Base-by-base conservation (phyloP, 2,888 invertebrate species). In the Schrankia costaestrigalis region DNA sequence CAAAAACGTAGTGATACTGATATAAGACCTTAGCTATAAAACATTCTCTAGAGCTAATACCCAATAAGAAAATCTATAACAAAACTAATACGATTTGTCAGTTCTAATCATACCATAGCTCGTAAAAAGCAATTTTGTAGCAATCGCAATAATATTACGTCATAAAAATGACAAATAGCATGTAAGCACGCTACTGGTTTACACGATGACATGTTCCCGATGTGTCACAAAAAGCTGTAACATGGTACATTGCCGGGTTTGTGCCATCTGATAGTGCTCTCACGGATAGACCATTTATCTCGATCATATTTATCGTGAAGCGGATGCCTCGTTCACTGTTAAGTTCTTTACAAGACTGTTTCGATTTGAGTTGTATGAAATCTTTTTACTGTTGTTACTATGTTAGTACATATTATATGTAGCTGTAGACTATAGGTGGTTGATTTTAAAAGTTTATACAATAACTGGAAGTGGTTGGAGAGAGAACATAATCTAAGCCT, bases 151-250 rank as follows among this genome's bases (percentile, higher is more conserved):
- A 66, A 71, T 78, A 82, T 82, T 80, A 79, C 81, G 73, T 82
- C 78, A 80, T 81, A 81, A 82, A 81, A 75, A 79, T 78, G 76
- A 78, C 67, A 68, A 69, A 78, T 68, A 73, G 66, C 66, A 71
- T 78, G 78, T 78, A 77, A 71, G 77, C 59, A 53, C 57, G 69
- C 68, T 61, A 60, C 66, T 63, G 56, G 67, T 59, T 63, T 72
- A 70, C 71, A 69, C 59, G 70, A 63, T 68, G 62, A 52, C 56
- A 63, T 59, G 56, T 39, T 60, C 52, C 52, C 45, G 41, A 42
- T 38, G 32, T 38, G 28, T 42, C 25, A 15, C 56, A 57, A 78
- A 78, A 78, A 78, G 66, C 56, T 32, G 37, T 46, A 49, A 41
- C 31, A 41, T 25, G 13, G 39, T 36, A 40, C 35, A 42, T 46